Percentiles rank a stretch among this genome's conserved stretches.
phyloP scores from a whole-genome alignment of 92 coral and sea anemone genomes.

The Pocillopora grandis region DNA sequence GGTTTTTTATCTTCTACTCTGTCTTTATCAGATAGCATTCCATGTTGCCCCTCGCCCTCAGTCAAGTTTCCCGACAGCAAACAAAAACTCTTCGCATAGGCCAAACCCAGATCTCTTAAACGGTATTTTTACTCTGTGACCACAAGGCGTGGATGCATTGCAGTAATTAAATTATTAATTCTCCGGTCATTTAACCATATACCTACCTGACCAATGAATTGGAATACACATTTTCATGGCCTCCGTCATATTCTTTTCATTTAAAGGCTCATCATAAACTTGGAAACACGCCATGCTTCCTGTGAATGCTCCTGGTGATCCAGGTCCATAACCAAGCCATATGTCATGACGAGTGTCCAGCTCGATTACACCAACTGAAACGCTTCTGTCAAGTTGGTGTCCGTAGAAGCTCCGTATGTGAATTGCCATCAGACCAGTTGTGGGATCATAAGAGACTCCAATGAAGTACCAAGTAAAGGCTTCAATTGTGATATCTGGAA shows the following conservation, averaged over 20 bases:
- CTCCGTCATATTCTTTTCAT: background rate
- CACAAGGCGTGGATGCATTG: too few relatives aligned
- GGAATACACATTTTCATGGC: constrained; percentile 5
- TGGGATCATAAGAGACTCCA: background rate
- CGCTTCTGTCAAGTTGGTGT: background rate
- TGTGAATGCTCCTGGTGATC: background rate
- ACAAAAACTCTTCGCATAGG: too few relatives aligned
- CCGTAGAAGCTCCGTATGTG: background rate
- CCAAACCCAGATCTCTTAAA: too few relatives aligned
- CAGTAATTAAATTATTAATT: too few relatives aligned
- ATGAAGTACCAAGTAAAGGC: background rate
- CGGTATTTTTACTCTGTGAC: too few relatives aligned
- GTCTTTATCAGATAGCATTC: too few relatives aligned
- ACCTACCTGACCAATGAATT: constrained; percentile 8
- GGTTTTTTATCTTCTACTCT: too few relatives aligned
- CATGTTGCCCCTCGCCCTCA: too few relatives aligned
- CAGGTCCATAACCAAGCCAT: constrained; percentile 18
- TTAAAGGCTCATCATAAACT: background rate
- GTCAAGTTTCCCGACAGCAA: too few relatives aligned
- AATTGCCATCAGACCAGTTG: background rate
- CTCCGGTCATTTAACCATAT: too few relatives aligned
- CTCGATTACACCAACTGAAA: background rate
- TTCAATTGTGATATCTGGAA: background rate
- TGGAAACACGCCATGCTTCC: constrained; percentile 19
- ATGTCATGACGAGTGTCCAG: constrained; percentile 12